These are phyloP conservation scores for Drosophila birchii DNA, from an alignment of 2,888 invertebrate species.

Conservation along the genomic window DNA sequence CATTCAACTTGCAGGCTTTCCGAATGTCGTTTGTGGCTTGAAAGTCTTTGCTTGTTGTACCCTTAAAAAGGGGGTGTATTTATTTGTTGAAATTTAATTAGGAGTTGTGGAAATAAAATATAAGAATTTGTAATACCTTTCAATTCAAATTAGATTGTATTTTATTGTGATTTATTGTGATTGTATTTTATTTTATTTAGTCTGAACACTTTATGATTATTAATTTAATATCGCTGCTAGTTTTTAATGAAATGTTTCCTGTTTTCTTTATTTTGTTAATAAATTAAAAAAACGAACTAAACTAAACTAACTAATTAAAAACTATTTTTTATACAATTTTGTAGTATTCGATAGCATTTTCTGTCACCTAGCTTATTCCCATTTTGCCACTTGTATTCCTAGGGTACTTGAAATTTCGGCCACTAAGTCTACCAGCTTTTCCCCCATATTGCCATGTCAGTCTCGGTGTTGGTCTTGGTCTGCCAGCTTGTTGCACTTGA, in stretches of 20 bases:
- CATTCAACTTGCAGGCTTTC: slow-evolving; percentile 63
- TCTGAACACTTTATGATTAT: too few species aligned
- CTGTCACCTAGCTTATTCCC: neutral
- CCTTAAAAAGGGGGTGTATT: neutral
- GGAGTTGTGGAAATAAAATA: neutral
- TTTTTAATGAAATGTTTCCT: too few species aligned
- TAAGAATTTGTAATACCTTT: neutral
- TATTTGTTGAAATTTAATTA: neutral
- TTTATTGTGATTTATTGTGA: too few species aligned
- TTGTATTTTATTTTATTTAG: neutral
- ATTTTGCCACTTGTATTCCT: neutral
- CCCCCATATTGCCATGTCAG: neutral
- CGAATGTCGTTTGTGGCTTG: slow-evolving; percentile 67
- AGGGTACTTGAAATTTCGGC: slow-evolving; percentile 11
- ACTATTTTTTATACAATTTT: too few species aligned
- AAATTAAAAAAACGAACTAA: too few species aligned
- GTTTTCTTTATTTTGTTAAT: too few species aligned
- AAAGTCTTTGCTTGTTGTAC: slow-evolving; percentile 17
- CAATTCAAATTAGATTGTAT: accelerated
- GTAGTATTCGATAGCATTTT: too few species aligned
- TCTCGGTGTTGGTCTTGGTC: slow-evolving; percentile 21
- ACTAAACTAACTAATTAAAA: too few species aligned
- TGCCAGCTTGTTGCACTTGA: slow-evolving; percentile 70
- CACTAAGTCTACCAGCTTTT: too few species aligned
- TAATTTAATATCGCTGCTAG: too few species aligned